These are phyloP conservation scores for Coluber constrictor DNA, from an alignment of 2,797 vertebrate species.

Conservation along the genomic window DNA sequence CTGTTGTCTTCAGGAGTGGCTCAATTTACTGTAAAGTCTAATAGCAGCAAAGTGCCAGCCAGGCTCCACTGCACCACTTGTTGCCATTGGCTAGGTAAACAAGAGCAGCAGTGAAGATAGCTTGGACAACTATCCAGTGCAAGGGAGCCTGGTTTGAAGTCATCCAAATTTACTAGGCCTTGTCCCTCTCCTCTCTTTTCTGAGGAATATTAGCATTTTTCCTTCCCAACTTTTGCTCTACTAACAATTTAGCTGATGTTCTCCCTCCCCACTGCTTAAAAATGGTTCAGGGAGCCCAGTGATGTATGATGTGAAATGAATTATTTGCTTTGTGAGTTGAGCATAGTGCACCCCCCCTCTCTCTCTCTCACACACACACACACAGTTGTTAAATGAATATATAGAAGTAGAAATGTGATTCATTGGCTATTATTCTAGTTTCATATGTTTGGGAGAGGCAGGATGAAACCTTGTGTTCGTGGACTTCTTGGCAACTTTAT, in stretches of 20 bases:
- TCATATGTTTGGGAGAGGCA: constrained; percentile 65
- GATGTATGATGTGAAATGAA: constrained; percentile 58
- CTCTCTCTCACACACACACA: no score
- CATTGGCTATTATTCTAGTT: constrained; percentile 50
- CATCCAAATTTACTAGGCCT: not conserved
- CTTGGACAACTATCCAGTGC: not conserved
- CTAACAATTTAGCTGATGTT: constrained; percentile 43
- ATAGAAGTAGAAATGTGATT: constrained; percentile 45
- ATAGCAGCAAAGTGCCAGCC: not conserved
- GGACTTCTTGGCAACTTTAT: constrained; percentile 50
- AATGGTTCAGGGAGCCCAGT: constrained; percentile 35
- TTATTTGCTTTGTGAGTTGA: constrained; percentile 67
- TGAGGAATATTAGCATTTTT: not conserved
- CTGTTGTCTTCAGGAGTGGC: not conserved
- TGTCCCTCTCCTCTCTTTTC: not conserved
- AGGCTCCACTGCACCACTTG: not conserved
- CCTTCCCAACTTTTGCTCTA: not conserved
- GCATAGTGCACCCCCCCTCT: not conserved
- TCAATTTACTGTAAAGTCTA: not conserved
- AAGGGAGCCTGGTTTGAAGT: not conserved
- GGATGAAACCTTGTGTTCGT: constrained; percentile 68
- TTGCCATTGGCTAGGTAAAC: not conserved
- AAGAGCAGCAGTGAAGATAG: not conserved
- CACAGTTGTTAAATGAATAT: constrained; percentile 46
- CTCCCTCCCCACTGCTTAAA: not conserved